phyloP scores from a whole-genome alignment of 2,888 invertebrate species.

The Scaptomyza caliginosa region DNA sequence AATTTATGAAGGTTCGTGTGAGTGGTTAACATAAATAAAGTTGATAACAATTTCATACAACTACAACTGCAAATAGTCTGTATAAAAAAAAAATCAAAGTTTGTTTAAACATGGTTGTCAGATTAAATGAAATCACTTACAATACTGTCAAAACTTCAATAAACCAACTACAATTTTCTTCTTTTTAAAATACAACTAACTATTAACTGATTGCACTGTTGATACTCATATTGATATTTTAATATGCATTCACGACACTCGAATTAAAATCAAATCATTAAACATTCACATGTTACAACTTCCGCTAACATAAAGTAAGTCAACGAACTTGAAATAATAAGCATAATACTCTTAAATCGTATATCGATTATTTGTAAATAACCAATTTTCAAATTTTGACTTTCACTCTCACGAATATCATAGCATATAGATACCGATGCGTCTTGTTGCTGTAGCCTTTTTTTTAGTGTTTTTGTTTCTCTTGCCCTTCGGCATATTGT shows the following conservation, averaged over 20 bases:
- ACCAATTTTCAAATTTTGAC: constrained; percentile 32
- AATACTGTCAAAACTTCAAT: too few relatives aligned
- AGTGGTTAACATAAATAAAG: neutral
- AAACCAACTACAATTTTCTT: too few relatives aligned
- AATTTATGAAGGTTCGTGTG: neutral
- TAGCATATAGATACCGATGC: constrained; percentile 42
- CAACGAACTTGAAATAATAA: constrained; percentile 62
- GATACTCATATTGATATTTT: neutral
- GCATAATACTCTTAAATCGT: constrained; percentile 38
- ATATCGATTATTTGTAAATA: constrained; percentile 39
- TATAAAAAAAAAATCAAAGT: neutral
- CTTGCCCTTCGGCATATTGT: constrained; percentile 46
- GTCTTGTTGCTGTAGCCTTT: constrained; percentile 9
- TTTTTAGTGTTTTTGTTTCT: constrained; percentile 23
- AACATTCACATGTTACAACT: constrained; percentile 42
- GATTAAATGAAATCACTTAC: too few relatives aligned
- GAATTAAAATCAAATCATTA: constrained; percentile 36
- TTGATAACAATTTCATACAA: neutral
- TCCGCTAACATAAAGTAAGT: constrained; percentile 48
- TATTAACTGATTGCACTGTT: constrained; percentile 31
- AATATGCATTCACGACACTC: constrained; percentile 22
- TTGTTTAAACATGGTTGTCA: neutral
- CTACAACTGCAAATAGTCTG: neutral
- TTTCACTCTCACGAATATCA: constrained; percentile 59
- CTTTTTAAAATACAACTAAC: neutral